Percentiles rank a stretch among this genome's conserved stretches.
These are phyloP conservation scores for Falco novaeseelandiae DNA, from an alignment of 2,797 vertebrate species.

Conservation along the genomic window DNA sequence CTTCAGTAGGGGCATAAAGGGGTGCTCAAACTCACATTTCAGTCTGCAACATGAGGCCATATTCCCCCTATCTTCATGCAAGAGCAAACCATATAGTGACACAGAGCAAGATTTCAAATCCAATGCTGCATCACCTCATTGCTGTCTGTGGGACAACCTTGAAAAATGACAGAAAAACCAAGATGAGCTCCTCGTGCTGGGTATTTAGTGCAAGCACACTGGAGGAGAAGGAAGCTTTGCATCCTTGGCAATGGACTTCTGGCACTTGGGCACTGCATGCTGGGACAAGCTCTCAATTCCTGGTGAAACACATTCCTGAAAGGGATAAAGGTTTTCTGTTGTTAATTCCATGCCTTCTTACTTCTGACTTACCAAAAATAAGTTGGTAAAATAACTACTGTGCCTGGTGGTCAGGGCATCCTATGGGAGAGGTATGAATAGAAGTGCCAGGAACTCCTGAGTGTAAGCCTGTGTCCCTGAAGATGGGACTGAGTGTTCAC, in stretches of 20 bases:
- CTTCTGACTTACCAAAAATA: background rate
- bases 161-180: background rate
- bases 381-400: background rate
- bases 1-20: background rate
- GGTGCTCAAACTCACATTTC: background rate
- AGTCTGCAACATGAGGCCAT: background rate
- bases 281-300: background rate
- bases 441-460: background rate
- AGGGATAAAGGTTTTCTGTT: background rate
- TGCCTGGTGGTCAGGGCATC: background rate
- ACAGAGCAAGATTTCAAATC: background rate
- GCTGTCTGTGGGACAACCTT: background rate
- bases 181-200: background rate
- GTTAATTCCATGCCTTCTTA: background rate
- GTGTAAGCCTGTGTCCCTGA: background rate
- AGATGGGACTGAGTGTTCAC: background rate
- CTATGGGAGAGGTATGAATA: background rate
- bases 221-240: background rate
- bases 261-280: accelerated
- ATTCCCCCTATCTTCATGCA: background rate
- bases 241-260: background rate
- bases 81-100: background rate
- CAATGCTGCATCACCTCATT: background rate
- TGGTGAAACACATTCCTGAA: background rate
- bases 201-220: background rate